Base-by-base conservation (phyloP, 37 sponge, comb jelly and placozoan species). In the Spongilla lacustris region DNA sequence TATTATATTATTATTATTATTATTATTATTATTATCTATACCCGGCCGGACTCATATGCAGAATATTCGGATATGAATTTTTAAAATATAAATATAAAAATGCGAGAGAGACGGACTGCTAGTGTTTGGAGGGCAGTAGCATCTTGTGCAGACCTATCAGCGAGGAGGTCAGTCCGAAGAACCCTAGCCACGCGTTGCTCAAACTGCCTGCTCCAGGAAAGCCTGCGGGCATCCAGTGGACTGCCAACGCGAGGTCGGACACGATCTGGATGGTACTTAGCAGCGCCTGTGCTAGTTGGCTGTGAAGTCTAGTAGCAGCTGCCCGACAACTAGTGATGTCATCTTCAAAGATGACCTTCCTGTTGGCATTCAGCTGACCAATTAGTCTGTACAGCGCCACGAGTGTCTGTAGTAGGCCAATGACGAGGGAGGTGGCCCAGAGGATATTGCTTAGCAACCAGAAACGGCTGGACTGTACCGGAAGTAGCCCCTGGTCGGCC, bases 151-250 rank as follows among this genome's bases (percentile, higher is more conserved):
- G 50, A 0, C 89, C 89, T 38, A 92, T 71, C 0, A 92, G 27
- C 12, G 93, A 92, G 24, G 93, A 85, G 0, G 85, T 11, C 9
- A 78, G 81, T 24, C 93, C 93, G 50, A 81, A 76, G 4, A 88
- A 50, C 1, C 93, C 93, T 1, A 85, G 41, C 48, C 76, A 38
- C n/a, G 73, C 0, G 6, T 26, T 36, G 19, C 82, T 10, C 2
- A 92, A 30, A 28, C 66, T 88, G 12, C 73, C 76, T 37, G 71
- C 30, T 88, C 92, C 86, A 67, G 85, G 73, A 0, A 67, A 33
- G 23, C 89, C 93, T 11, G 58, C 22, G 8, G 78, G 76, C 77
- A 81, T 23, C 72, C 81, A 85, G 71, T 88, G 81, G 0, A 85
- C 50, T 9, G 89, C 89, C 58, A 67, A 71, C 77, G 85, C 23